Base-by-base conservation (phyloP, 1,140 invertebrate genomes). In the Lineus longissimus region DNA sequence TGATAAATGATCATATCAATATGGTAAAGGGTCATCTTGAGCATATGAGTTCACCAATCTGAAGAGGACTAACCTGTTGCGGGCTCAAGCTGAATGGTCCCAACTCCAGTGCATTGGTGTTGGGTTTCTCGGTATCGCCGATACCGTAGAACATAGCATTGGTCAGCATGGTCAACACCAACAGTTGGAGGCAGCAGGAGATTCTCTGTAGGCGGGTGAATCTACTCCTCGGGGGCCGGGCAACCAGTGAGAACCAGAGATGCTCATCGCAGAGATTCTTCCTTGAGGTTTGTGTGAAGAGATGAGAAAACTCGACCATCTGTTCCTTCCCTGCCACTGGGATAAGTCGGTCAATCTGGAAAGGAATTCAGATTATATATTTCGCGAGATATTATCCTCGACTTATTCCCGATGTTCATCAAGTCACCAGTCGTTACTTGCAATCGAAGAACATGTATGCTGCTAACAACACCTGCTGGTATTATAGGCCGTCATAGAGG, bases 211-310 rank as follows among this genome's bases (percentile, higher is more conserved):
- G 66, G 27, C 75, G 69, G 1, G 84, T 85, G 65, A 86, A 86
- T 29, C 84, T 70, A 47, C 83, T 85, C 47, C 82, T 72, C 2
- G 84, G 81, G 17, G 85, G 85, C 31, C 85, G 70, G 31, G 83
- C 76, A 66, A 87, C 82, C 7, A 86, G 80, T 13, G 84, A 85
- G 67, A 86, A 85, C 86, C 86, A 87, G 9, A 87, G 71, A 72
- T 87, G 86, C 31, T 84, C 84, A 70, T 87, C 85, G 11, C 77
- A 76, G 0, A 87, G 72, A 58, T 84, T 83, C 65, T 83, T 82
- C 31, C 77, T 73, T 0, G 81, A 77, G 19, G 75, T 79, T 55
- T 82, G 77, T 6, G 78, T 69, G 71, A 86, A 85, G 55, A 85
- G 68, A 70, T 85, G 83, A 22, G 72, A 70, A 59, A 85, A 84